phyloP scores from a whole-genome alignment of 2,113 vertebrate genomes.

The Epinephelus cyanopodus region DNA sequence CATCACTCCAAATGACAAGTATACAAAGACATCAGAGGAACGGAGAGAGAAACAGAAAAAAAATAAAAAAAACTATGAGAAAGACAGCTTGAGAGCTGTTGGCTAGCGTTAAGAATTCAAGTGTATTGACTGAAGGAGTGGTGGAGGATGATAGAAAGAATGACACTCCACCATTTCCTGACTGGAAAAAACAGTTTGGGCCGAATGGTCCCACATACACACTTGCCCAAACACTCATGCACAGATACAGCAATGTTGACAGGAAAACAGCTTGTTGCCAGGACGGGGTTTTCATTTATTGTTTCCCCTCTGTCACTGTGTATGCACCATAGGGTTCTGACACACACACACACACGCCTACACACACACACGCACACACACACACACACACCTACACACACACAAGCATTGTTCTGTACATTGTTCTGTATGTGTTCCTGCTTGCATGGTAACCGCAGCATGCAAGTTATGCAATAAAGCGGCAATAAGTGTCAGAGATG shows the following conservation, averaged over 20 bases:
- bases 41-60: slow-evolving; percentile 25
- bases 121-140: slow-evolving; percentile 32
- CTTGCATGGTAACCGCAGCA: slow-evolving; percentile 45
- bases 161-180: slow-evolving; percentile 62
- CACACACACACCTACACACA: slow-evolving; percentile 30
- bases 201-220: slow-evolving; percentile 27
- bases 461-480: slow-evolving; percentile 41
- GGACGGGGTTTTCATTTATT: slow-evolving; percentile 71
- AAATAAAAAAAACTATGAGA: slow-evolving; percentile 21
- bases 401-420: slow-evolving; percentile 48
- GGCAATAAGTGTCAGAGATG: slow-evolving; percentile 29
- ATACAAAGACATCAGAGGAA: slow-evolving; percentile 66
- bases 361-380: slow-evolving; percentile 26
- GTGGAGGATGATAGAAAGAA: slow-evolving; percentile 57
- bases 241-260: slow-evolving; percentile 72
- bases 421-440: slow-evolving; percentile 49
- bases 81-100: slow-evolving; percentile 13
- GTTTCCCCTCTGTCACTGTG: slow-evolving; percentile 66
- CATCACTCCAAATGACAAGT: slow-evolving; percentile 57
- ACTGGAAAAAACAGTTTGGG: slow-evolving; percentile 66
- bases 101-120: slow-evolving; percentile 38
- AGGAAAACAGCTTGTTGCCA: slow-evolving; percentile 80
- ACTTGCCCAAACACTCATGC: slow-evolving; percentile 24
- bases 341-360: slow-evolving; percentile 13
- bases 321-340: slow-evolving; percentile 19